Evolutionary conservation across 2,888 invertebrate genomes (phyloP).

Genomic region (Dolichomitus sp.): DNA sequence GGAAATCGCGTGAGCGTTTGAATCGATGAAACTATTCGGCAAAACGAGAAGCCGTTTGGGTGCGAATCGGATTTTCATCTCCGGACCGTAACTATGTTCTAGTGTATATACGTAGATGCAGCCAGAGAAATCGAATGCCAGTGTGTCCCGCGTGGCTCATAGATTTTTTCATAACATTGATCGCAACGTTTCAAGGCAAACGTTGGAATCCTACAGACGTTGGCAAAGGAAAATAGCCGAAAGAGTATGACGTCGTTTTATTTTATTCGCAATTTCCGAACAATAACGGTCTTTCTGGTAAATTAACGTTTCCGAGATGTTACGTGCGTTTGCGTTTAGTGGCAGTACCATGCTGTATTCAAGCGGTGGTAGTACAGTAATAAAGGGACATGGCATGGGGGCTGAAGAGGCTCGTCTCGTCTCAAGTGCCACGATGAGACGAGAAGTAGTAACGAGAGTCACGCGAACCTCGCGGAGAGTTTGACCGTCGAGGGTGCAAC

Average conservation of each 20-base stretch:
- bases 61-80: constrained; percentile 58
- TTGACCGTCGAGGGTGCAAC: constrained; percentile 50
- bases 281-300: constrained; percentile 35
- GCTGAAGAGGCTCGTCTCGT: constrained; percentile 61
- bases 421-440: constrained; percentile 57
- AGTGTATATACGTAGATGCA: neutral
- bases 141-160: constrained; percentile 8
- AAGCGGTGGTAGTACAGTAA: constrained; percentile 5
- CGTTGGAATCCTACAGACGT: constrained; percentile 15
- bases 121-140: constrained; percentile 37
- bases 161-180: constrained; percentile 34
- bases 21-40: constrained; percentile 56
- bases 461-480: constrained; percentile 41
- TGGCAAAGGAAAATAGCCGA: constrained; percentile 17
- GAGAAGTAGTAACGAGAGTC: constrained; percentile 60
- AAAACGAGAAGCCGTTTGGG: constrained; percentile 61
- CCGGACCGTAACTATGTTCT: neutral
- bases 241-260: constrained; percentile 30
- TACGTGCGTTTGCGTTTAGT: constrained; percentile 22
- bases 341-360: neutral
- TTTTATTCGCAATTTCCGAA: constrained; percentile 60
- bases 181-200: constrained; percentile 15
- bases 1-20: constrained; percentile 44
- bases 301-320: constrained; percentile 43
- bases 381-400: constrained; percentile 11